A percentile compares a stretch with the other conserved stretches of the same genome.
Evolutionary conservation across 2,888 invertebrate species (phyloP).

Genomic region (Lasioglossum calceatum): DNA sequence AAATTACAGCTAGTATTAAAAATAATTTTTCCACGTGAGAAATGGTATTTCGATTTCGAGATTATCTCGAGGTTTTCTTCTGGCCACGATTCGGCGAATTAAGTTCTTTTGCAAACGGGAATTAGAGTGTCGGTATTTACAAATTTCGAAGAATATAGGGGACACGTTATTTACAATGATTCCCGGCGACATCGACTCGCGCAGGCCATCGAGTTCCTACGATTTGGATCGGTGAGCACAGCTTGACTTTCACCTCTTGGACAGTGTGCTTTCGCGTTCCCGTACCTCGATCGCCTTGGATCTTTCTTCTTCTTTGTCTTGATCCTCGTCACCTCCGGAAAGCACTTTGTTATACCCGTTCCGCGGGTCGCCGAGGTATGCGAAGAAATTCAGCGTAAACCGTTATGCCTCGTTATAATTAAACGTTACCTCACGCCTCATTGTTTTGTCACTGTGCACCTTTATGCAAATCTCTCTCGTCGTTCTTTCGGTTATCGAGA

Average conservation of each 20-base stretch:
- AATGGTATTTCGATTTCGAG: background rate
- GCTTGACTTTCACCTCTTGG: conserved; percentile 76
- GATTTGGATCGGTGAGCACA: conserved; percentile 74
- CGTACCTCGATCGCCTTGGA: conserved; percentile 67
- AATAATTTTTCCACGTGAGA: background rate
- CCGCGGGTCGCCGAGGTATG: conserved; percentile 25
- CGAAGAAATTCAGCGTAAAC: conserved; percentile 38
- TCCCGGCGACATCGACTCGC: conserved; percentile 45
- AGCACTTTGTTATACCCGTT: conserved; percentile 31
- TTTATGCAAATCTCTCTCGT: background rate
- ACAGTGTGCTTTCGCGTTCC: conserved; percentile 74
- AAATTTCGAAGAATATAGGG: conserved; percentile 62
- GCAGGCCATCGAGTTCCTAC: conserved; percentile 50
- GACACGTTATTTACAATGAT: conserved; percentile 61
- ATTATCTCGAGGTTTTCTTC: background rate
- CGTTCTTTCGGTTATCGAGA: background rate
- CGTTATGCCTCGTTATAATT: conserved; percentile 48
- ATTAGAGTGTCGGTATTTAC: conserved; percentile 56
- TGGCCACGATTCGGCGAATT: background rate
- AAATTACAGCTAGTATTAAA: background rate
- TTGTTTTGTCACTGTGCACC: background rate
- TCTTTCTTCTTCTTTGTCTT: conserved; percentile 59
- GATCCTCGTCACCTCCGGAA: conserved; percentile 42
- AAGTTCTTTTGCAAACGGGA: background rate
- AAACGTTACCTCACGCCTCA: conserved; percentile 19